Evolutionary conservation across 2,888 invertebrate genomes (phyloP), one percentile per base, ranked within the genome.

Genomic region (Apamea sordens): DNA sequence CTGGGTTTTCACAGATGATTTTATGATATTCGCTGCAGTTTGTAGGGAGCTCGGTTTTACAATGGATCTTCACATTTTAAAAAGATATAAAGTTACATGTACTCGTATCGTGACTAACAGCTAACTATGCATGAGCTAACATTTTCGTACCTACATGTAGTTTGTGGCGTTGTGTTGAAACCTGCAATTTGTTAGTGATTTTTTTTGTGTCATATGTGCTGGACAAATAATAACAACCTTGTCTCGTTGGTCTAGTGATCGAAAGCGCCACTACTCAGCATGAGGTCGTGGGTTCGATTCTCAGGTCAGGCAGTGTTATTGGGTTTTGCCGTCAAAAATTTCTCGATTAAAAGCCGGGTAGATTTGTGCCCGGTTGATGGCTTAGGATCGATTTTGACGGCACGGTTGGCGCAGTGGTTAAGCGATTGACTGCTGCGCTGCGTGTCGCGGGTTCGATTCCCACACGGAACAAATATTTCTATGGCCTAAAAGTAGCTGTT

Each of bases 1-100:
- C n/a, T 47, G 3, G 11, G 36, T 21, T 28, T 64, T 44, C 18
- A 24, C 67, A 36, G 50, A 73, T 24, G 2, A 65, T 76, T 69
- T 83, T 82, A 63, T 61, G 15, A 76, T 36, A 32, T 47, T 69
- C 13, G 15, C 2, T 76, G 36, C 41, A 84, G 53, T 75, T 72
- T 69, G 3, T 44, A 41, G n/a, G n/a, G 21, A 73, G 32, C 21
- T 78, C 1, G 3, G 3, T 71, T 64, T 59, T 6, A 2, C 15
- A 59, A 6, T 32, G 11, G n/a, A 7, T 32, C 44, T 44, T 56
- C 8, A n/a, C 3, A 50, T 50, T 50, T 50, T n/a, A 47, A 47
- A 32, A 24, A 15, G 0, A 44, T 24, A 21, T 59, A 21, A n/a
- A 72, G 72, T 2, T 2, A n/a, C 4, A 24, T 41, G 7, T 36